Evolutionary conservation across 2,113 vertebrate species (phyloP).

Genomic region (Mirounga angustirostris): DNA sequence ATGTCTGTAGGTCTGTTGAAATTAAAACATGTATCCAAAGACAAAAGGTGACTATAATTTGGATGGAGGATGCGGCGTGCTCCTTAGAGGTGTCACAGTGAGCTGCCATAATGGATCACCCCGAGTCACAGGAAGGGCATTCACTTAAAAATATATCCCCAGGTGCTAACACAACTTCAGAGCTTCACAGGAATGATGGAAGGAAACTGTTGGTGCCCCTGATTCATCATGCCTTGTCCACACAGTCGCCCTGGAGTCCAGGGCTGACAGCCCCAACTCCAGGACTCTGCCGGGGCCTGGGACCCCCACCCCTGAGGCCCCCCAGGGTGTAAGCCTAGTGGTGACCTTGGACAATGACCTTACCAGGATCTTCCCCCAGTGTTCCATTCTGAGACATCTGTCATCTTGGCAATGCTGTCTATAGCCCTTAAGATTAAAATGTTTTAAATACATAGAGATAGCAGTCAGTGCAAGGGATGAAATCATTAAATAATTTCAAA

Average conservation of each 20-base stretch:
- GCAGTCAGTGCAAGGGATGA: neutral
- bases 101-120: constrained; percentile 76
- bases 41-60: constrained; percentile 47
- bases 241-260: neutral
- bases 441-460: neutral
- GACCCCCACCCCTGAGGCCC: neutral
- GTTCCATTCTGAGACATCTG: fast-evolving
- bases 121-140: constrained; percentile 67
- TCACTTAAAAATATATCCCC: neutral
- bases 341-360: fast-evolving
- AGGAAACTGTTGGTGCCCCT: fast-evolving
- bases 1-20: neutral
- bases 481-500: neutral
- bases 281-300: neutral
- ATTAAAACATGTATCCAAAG: neutral
- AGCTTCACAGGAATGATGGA: fast-evolving
- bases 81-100: constrained; percentile 77
- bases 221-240: fast-evolving
- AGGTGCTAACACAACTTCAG: no score
- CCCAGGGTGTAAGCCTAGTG: fast-evolving
- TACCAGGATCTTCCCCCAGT: fast-evolving
- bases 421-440: neutral
- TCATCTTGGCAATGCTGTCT: neutral
- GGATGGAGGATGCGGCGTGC: constrained; percentile 82
- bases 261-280: neutral